These are phyloP conservation scores for Keiferia lycopersicella DNA, from an alignment of 2,888 invertebrate species.

Conservation along the genomic window DNA sequence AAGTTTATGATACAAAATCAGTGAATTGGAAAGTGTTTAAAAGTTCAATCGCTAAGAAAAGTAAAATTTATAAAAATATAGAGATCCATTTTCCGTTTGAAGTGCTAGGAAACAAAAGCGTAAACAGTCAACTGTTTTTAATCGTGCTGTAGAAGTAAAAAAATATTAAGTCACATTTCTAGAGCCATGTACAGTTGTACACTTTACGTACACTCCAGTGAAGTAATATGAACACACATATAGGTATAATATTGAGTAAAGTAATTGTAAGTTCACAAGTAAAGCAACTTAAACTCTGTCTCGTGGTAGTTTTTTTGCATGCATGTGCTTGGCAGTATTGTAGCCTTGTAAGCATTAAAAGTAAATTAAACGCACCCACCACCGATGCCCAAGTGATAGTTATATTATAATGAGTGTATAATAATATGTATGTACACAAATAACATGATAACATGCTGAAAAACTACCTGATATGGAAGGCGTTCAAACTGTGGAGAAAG, in stretches of 20 bases:
- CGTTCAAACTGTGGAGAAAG: slow-evolving; percentile 72
- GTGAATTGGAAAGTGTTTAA: not conserved
- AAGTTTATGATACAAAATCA: not conserved
- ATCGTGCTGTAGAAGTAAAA: slow-evolving; percentile 27
- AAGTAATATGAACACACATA: slow-evolving; percentile 35
- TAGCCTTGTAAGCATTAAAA: slow-evolving; percentile 65
- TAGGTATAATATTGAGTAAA: slow-evolving; percentile 26
- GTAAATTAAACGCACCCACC: slow-evolving; percentile 56
- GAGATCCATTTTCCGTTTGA: slow-evolving; percentile 3
- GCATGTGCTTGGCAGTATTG: slow-evolving; percentile 44
- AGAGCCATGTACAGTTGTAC: slow-evolving; percentile 18
- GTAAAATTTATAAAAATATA: slow-evolving; percentile 12
- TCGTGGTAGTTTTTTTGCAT: slow-evolving; percentile 76
- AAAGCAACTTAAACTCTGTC: slow-evolving; percentile 70
- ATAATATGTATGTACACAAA: slow-evolving; percentile 62
- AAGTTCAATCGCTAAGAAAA: not conserved
- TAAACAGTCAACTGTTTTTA: slow-evolving; percentile 19
- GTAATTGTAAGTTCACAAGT: slow-evolving; percentile 41
- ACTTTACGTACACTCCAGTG: slow-evolving; percentile 7
- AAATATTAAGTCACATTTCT: slow-evolving; percentile 2
- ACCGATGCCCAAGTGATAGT: slow-evolving; percentile 63
- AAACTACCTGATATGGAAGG: slow-evolving; percentile 76
- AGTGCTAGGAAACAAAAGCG: slow-evolving; percentile 27
- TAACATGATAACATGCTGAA: slow-evolving; percentile 63
- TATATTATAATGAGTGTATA: slow-evolving; percentile 46